Conservation (phyloP, 1,140 invertebrate genomes). For the Linepithema humile region DNA sequence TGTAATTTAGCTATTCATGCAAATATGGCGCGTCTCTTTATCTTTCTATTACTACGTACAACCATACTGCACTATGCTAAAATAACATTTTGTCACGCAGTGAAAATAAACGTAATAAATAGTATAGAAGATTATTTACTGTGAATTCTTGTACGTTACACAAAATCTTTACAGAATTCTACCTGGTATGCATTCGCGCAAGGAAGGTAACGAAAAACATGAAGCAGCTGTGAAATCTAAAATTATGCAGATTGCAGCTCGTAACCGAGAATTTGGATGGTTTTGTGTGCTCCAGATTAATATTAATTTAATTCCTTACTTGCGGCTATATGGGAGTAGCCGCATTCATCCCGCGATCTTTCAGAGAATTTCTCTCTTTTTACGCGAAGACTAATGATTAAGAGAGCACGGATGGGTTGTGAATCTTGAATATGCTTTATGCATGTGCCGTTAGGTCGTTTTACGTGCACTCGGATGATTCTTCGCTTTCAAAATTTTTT, state of each 20-base stretch:
- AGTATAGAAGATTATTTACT: background rate
- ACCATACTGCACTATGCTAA: background rate
- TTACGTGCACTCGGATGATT: background rate
- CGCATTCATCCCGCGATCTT: slow-evolving; percentile 51
- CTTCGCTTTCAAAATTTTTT: slow-evolving; percentile 42
- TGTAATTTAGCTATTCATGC: background rate
- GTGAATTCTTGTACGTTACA: background rate
- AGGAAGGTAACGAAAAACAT: slow-evolving; percentile 41
- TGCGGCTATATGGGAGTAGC: slow-evolving; percentile 72
- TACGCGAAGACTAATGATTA: slow-evolving; percentile 78
- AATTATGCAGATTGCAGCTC: slow-evolving; percentile 79
- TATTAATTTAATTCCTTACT: slow-evolving; percentile 83
- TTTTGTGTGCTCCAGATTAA: slow-evolving; percentile 77
- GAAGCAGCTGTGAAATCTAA: slow-evolving; percentile 72
- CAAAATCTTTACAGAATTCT: background rate
- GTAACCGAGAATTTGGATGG: slow-evolving; percentile 74
- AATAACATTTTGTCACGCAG: too few species aligned
- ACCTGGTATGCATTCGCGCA: background rate
- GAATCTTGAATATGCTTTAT: slow-evolving; percentile 35
- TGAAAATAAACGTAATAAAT: background rate
- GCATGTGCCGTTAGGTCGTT: slow-evolving; percentile 40
- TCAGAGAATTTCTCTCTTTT: slow-evolving; percentile 52
- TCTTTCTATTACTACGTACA: background rate
- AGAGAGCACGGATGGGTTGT: slow-evolving; percentile 50
- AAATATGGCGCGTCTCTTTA: background rate